phyloP scores from a whole-genome alignment of 2,113 vertebrate species.

The Deroptyus accipitrinus region DNA sequence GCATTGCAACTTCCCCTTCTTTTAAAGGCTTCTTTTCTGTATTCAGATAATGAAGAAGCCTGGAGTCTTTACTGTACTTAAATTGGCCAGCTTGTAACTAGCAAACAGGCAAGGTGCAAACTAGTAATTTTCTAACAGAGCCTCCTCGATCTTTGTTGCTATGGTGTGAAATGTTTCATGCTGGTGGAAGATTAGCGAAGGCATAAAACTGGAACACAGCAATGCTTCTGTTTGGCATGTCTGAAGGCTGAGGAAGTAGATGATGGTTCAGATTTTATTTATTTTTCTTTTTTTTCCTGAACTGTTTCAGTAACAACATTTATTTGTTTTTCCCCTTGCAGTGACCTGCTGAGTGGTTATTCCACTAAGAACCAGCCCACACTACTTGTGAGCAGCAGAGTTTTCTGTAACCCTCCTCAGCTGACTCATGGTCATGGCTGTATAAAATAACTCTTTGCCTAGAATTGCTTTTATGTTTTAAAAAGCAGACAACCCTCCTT shows the following conservation, averaged over 20 bases:
- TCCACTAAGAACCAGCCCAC: background rate
- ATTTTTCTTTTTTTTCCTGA: background rate
- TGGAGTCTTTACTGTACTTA: background rate
- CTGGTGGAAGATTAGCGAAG: background rate
- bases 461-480: background rate
- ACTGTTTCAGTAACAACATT: fast-evolving
- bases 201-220: background rate
- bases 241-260: background rate
- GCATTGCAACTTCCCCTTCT: background rate
- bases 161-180: background rate
- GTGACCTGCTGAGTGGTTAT: background rate
- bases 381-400: background rate
- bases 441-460: background rate
- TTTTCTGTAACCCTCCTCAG: background rate
- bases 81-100: background rate
- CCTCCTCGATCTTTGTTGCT: background rate
- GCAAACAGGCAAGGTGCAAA: background rate
- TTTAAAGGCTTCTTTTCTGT: background rate
- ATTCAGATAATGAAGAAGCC: background rate
- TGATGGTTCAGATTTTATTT: background rate
- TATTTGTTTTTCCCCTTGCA: background rate
- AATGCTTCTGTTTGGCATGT: background rate
- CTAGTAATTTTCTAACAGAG: background rate
- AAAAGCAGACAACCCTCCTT: background rate
- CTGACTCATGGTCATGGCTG: background rate